Base-by-base conservation (phyloP, 2,113 vertebrate species). In the Pungitius pungitius region DNA sequence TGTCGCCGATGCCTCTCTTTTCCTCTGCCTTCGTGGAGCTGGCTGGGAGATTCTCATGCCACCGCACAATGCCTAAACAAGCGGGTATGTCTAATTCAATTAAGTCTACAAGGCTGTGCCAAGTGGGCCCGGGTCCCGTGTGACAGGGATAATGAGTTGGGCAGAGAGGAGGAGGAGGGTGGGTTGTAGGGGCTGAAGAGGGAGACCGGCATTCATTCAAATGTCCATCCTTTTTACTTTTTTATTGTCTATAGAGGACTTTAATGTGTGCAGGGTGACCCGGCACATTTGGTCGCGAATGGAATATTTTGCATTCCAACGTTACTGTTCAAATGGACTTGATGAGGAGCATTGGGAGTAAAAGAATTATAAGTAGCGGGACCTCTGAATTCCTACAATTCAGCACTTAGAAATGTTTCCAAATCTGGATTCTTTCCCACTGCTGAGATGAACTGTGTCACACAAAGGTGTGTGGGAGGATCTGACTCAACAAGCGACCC, bases 71-170 rank as follows among this genome's bases (percentile, higher is more conserved):
- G 85, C 85, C 90, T 89, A 91, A 93, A 95, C 92, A 95, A 93
- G 91, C 89, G 89, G 91, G 92, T 93, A 95, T 94, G 92, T 93
- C 93, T 94, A 94, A 95, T 95, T 94, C 91, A 94, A 94, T 94
- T 94, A 95, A 91, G 92, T 90, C 88, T 89, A 87, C 85, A 89
- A 90, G 85, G 67, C 90, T 91, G 89, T 94, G 93, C 93, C 93
- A 94, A 93, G 92, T 90, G 84, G 90, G 84, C 83, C 82, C 81
- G 73, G 87, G 87, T 85, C 85, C 86, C 57, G 73, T 90, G 86
- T 93, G 93, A 93, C 92, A 90, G 89, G 87, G 90, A 89, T 93
- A 94, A 94, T 93, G 93, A 95, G 88, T 73, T 74, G 79, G 89
- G 81, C 85, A 85, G 83, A 70, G 80, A 60, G 66, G 69, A 54